Evolutionary conservation across 1,140 invertebrate species (phyloP), one percentile per base, ranked within the genome.

Genomic region (Elysia chlorotica): DNA sequence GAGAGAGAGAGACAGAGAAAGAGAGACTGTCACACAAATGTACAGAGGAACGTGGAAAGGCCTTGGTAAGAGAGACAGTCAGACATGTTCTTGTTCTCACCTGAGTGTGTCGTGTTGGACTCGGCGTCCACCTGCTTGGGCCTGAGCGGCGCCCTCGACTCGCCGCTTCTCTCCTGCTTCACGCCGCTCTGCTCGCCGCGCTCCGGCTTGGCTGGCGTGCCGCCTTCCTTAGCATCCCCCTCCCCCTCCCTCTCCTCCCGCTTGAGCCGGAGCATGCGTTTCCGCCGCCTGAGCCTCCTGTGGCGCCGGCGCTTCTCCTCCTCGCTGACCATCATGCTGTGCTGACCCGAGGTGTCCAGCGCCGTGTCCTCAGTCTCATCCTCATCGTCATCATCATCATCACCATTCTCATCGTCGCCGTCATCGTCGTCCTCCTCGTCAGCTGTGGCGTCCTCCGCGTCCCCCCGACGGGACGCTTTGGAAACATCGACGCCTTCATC

Each of bases 41-140:
- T n/a, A 65, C 14, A n/a, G 36, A 65, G 2, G 35, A 33, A 65
- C 2, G 31, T 35, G 30, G 2, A 36, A 35, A 57, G n/a, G n/a
- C n/a, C 10, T 35, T 31, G 19, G 53, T 10, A 38, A 37, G 21
- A 61, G n/a, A 56, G 68, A 37, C n/a, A 57, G 21, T 33, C 19
- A 70, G 1, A 70, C n/a, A 70, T 6, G 25, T n/a, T 41, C 2
- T 14, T 33, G 4, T 2, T 10, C 76, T 76, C 72, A 85, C 83
- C 83, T 78, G 83, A 77, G 62, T 78, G 75, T 37, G 80, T 81
- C 14, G 83, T 85, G 75, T 85, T 85, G 4, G 82, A 81, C 68
- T 84, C 82, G 10, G 81, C 82, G 74, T 85, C 82, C 19, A 79
- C 78, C 74, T 81, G 78, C 66, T 82, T 83, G 17, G 73, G 76